Evolutionary conservation across 35 echinoderm and acorn worm species (phyloP).

Genomic region (Ptychodera flava): DNA sequence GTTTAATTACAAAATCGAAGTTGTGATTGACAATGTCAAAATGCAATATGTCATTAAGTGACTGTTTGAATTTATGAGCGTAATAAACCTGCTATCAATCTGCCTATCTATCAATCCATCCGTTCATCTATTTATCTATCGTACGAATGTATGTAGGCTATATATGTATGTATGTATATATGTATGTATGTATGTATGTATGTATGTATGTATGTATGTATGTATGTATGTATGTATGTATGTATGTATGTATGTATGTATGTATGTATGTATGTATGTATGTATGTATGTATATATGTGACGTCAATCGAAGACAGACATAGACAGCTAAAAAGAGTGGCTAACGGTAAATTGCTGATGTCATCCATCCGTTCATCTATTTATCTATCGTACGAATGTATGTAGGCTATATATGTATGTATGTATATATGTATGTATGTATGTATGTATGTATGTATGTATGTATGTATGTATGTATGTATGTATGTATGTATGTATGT

Average conservation of each 20-base stretch:
- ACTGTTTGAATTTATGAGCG: background rate
- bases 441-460: background rate
- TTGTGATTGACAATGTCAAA: background rate
- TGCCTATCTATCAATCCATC: background rate
- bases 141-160: too few relatives aligned
- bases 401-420: background rate
- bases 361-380: background rate
- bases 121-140: background rate
- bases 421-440: background rate
- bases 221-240: background rate
- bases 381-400: background rate
- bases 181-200: constrained; percentile 2
- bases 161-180: background rate
- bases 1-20: background rate
- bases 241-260: constrained; percentile 2
- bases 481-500: background rate
- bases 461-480: background rate
- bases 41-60: background rate
- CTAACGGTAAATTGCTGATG: background rate
- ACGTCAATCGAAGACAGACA: background rate
- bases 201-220: background rate
- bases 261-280: constrained; percentile 2
- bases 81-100: background rate
- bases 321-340: background rate
- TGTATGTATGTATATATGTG: background rate